These are phyloP conservation scores for Phragmatobia fuliginosa DNA, from an alignment of 2,888 invertebrate species.

Conservation along the genomic window DNA sequence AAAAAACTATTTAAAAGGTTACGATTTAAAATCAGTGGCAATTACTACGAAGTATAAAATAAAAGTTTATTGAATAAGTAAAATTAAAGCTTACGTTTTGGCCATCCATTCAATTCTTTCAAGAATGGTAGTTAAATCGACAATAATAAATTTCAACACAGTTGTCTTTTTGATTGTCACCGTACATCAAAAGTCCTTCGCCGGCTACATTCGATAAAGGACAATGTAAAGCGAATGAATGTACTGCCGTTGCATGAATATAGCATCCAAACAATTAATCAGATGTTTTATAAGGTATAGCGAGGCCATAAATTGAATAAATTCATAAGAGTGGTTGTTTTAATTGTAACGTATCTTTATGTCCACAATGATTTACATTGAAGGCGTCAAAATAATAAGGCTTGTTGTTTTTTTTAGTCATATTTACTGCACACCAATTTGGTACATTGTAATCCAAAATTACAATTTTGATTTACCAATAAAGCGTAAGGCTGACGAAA, in stretches of 20 bases:
- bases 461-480: constrained; percentile 9
- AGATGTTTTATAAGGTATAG: constrained; percentile 60
- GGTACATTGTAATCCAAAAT: constrained; percentile 4
- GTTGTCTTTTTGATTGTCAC: background rate
- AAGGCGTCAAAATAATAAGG: constrained; percentile 40
- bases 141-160: background rate
- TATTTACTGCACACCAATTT: constrained; percentile 11
- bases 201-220: constrained; percentile 31
- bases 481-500: constrained; percentile 25
- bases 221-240: constrained; percentile 55
- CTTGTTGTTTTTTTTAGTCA: constrained; percentile 26
- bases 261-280: constrained; percentile 58
- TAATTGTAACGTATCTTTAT: constrained; percentile 63
- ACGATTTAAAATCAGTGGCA: no score
- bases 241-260: constrained; percentile 46
- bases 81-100: background rate
- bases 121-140: background rate
- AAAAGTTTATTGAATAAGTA: background rate
- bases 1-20: no score
- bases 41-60: background rate
- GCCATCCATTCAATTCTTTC: background rate
- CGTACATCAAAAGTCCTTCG: constrained; percentile 21
- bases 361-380: constrained; percentile 59
- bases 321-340: constrained; percentile 58
- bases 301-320: constrained; percentile 61